Evolutionary conservation across 2,888 invertebrate genomes (phyloP), one percentile per base, ranked within the genome.

Genomic region (Amphiduros pacificus): DNA sequence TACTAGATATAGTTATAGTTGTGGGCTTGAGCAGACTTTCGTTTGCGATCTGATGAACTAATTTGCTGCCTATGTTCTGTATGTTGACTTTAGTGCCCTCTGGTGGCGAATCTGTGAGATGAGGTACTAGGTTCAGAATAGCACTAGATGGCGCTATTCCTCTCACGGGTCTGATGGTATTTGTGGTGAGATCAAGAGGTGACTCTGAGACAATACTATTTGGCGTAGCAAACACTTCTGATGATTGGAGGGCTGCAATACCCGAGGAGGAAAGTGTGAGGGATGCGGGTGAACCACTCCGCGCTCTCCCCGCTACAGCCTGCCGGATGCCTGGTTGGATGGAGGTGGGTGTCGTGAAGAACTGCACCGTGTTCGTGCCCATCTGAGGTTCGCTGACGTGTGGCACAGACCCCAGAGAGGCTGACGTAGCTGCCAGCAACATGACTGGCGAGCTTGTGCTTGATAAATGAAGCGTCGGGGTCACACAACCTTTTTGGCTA

Each of bases 41-140:
- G n/a, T n/a, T n/a, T n/a, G n/a, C n/a, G n/a, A n/a, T n/a, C n/a
- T n/a, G n/a, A n/a, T n/a, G n/a, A n/a, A n/a, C n/a, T n/a, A n/a
- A n/a, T n/a, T n/a, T n/a, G n/a, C n/a, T n/a, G n/a, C n/a, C n/a
- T n/a, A n/a, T n/a, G n/a, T n/a, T n/a, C n/a, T n/a, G n/a, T n/a
- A n/a, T n/a, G n/a, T n/a, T n/a, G n/a, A n/a, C n/a, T n/a, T n/a
- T n/a, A n/a, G n/a, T n/a, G n/a, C n/a, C n/a, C n/a, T n/a, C n/a
- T n/a, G n/a, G n/a, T n/a, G n/a, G n/a, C n/a, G n/a, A n/a, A n/a
- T n/a, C 53, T 17, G 53, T 32, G 9, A 56, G 48, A 9, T 56
- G 56, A 20, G 56, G 56, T 11, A 48, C 48, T 20, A 56, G 56
- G 56, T 56, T 56, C 2, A 56, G 27, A 20, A 56, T 56, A 29